Base-by-base conservation (phyloP, 2,888 invertebrate genomes). In the Lysandra coridon region DNA sequence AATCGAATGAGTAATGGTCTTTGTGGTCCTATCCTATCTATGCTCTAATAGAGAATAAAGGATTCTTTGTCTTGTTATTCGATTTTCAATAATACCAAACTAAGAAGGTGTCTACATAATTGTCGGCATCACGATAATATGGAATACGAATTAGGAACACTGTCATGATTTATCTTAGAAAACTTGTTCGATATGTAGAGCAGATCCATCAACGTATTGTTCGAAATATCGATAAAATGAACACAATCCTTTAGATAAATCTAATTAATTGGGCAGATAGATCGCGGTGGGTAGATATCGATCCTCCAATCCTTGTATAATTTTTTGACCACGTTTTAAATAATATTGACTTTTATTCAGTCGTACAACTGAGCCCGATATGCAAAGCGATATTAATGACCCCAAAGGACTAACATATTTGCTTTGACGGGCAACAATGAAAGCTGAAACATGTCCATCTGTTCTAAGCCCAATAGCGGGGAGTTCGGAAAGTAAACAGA, bases 401-500 rank as follows among this genome's bases (percentile, higher is more conserved):
- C 62, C 60, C 40, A 79, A 79, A 79, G 75, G 62, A 30, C 49
- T 33, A 74, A 74, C 74, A 75, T 75, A 81, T 82, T 82, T 82
- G 79, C 79, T 79, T 81, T 82, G 80, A 89, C 85, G 85, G 87
- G 89, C 90, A 91, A 92, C 64, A 75, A 75, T 91, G 90, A 91
- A 89, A 88, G 88, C 83, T 90, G 90, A 89, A 90, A 91, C 91
- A 91, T 90, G 89, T 88, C 86, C 91, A 90, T 90, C 88, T 89
- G 89, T 86, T 86, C 83, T 81, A 83, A 84, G 83, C 83, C 88
- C 87, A 80, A 83, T 88, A 90, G 87, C 87, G 88, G 91, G 91
- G 93, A 92, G 92, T 93, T 92, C 90, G 92, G 91, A 93, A 93
- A 91, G 94, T 94, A 94, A 94, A 94, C 94, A 94, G 92, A 94